Conservation (phyloP, 1,140 invertebrate species). For the Drosophila grimshawi region DNA sequence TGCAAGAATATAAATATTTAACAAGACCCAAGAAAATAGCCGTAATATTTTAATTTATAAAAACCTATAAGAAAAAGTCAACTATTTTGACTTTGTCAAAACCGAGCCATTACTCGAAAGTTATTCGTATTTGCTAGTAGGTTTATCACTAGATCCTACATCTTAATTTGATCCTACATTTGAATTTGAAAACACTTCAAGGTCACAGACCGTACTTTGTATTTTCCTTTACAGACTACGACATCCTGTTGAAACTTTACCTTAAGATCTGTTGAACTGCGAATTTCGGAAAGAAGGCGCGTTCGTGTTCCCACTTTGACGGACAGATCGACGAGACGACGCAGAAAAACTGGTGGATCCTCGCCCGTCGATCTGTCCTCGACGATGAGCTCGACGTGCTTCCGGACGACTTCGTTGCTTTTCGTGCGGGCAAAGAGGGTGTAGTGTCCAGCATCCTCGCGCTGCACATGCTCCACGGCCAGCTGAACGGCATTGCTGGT, state of each 20-base stretch:
- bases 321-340: slow-evolving; percentile 91
- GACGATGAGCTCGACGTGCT: slow-evolving; percentile 80
- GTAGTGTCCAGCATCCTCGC: slow-evolving; percentile 83
- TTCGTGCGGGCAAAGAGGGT: slow-evolving; percentile 82
- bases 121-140: neutral
- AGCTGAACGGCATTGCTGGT: slow-evolving; percentile 84
- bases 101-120: too few species aligned
- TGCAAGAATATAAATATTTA: too few species aligned
- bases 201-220: too few species aligned
- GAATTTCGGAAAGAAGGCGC: slow-evolving; percentile 92
- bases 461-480: slow-evolving; percentile 83
- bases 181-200: too few species aligned
- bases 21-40: too few species aligned
- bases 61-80: too few species aligned
- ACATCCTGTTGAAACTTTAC: slow-evolving; percentile 84
- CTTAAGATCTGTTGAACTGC: slow-evolving; percentile 91
- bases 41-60: too few species aligned
- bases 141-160: too few species aligned
- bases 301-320: slow-evolving; percentile 94
- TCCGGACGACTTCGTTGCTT: slow-evolving; percentile 70
- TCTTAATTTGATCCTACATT: too few species aligned
- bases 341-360: slow-evolving; percentile 91
- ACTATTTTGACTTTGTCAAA: too few species aligned
- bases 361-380: slow-evolving; percentile 86
- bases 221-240: too few species aligned